phyloP scores from a whole-genome alignment of 2,797 vertebrate genomes.

The Sebastes nivosus region DNA sequence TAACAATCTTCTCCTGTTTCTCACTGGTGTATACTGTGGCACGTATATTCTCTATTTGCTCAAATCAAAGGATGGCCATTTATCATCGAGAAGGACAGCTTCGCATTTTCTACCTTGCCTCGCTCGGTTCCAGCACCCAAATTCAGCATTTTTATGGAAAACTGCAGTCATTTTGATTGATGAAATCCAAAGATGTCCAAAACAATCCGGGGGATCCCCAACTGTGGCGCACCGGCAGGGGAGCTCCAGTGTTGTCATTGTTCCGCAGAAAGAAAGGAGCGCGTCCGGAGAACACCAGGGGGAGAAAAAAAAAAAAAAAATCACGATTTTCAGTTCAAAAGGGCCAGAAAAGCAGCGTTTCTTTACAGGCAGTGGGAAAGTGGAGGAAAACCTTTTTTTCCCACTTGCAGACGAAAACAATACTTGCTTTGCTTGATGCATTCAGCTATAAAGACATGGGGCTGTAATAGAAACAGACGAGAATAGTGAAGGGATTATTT shows the following conservation, averaged over 20 bases:
- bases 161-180: slow-evolving; percentile 99
- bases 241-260: slow-evolving; percentile 99
- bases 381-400: slow-evolving; percentile 84
- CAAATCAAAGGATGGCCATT: slow-evolving; percentile 98
- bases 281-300: slow-evolving; percentile 92
- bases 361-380: slow-evolving; percentile 96
- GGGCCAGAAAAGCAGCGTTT: slow-evolving; percentile 91
- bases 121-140: slow-evolving; percentile 94
- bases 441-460: slow-evolving; percentile 69
- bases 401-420: slow-evolving; percentile 89
- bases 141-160: slow-evolving; percentile 99
- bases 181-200: slow-evolving; percentile 99
- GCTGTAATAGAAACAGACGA: slow-evolving; percentile 59
- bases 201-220: slow-evolving; percentile 98
- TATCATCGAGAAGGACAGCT: slow-evolving; percentile 99
- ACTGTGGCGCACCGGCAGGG: slow-evolving; percentile 97
- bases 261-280: slow-evolving; percentile 89
- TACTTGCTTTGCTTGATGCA: slow-evolving; percentile 80
- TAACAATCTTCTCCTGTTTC: slow-evolving; percentile 58
- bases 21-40: slow-evolving; percentile 57
- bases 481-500: slow-evolving; percentile 79
- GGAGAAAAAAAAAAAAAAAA: slow-evolving; percentile 73
- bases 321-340: slow-evolving; percentile 93
- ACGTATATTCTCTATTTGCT: slow-evolving; percentile 85
- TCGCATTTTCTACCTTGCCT: slow-evolving; percentile 96